Conservation (phyloP, 1,140 invertebrate species). For the Hylyphantes graminicola region DNA sequence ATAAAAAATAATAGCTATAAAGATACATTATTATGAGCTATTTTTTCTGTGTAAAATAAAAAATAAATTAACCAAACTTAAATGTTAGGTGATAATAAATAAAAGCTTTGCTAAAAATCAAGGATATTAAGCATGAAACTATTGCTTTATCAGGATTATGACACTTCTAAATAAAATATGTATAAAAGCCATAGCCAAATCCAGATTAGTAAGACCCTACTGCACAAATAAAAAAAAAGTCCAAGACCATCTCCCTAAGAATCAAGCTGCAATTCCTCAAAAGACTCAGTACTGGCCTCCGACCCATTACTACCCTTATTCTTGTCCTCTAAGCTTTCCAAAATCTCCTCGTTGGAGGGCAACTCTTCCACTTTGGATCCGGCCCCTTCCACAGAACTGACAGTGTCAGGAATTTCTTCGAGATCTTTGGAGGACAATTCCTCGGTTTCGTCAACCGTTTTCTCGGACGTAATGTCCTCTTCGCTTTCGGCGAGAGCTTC, state of each 20-base stretch:
- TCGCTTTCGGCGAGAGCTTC: conserved; percentile 65
- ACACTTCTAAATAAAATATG: no score
- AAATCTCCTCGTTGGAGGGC: conserved; percentile 42
- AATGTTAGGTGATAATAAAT: no score
- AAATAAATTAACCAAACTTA: no score
- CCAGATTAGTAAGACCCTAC: no score
- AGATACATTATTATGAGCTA: no score
- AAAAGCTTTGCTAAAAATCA: no score
- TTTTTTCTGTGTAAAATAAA: no score
- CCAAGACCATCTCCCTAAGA: conserved; percentile 39
- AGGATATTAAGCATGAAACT: no score
- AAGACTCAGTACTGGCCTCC: conserved; percentile 52
- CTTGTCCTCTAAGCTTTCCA: conserved; percentile 54
- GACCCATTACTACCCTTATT: conserved; percentile 49
- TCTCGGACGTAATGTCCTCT: conserved; percentile 57
- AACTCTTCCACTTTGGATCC: conserved; percentile 52
- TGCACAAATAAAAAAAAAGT: neutral
- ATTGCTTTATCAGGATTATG: no score
- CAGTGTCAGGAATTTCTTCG: conserved; percentile 44
- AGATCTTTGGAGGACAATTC: conserved; percentile 40
- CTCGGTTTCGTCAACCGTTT: conserved; percentile 47
- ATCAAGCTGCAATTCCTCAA: conserved; percentile 59
- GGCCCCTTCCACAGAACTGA: conserved; percentile 30
- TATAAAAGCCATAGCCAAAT: no score
- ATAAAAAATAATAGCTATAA: no score